phyloP scores from a whole-genome alignment of 2,797 vertebrate genomes.

The Botia almorhae region DNA sequence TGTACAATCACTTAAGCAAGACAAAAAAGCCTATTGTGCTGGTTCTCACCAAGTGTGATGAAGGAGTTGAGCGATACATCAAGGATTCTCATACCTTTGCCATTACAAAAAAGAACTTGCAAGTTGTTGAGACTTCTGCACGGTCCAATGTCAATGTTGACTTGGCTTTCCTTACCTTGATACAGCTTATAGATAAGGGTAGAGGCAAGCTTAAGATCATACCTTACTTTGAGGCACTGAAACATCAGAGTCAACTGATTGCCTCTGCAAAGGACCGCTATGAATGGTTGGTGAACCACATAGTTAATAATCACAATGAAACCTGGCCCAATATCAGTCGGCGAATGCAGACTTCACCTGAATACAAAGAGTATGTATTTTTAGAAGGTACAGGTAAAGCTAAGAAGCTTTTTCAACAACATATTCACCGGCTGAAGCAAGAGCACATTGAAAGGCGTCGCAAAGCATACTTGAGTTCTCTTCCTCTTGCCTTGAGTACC shows the following conservation, averaged over 20 bases:
- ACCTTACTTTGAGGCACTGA: constrained; percentile 87
- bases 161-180: constrained; percentile 83
- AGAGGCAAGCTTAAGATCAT: constrained; percentile 86
- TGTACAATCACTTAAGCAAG: constrained; percentile 86
- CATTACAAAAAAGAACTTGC: constrained; percentile 87
- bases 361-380: constrained; percentile 86
- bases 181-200: constrained; percentile 84
- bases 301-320: constrained; percentile 86
- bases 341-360: constrained; percentile 79
- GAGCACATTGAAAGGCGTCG: constrained; percentile 85
- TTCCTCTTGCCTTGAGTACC: constrained; percentile 81
- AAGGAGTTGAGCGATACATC: constrained; percentile 89
- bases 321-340: constrained; percentile 75
- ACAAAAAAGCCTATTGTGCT: constrained; percentile 87
- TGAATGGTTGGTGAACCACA: constrained; percentile 84
- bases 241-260: constrained; percentile 88
- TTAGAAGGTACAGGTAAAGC: constrained; percentile 85
- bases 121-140: constrained; percentile 88
- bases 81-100: constrained; percentile 86
- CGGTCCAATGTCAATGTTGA: constrained; percentile 87
- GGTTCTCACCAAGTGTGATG: constrained; percentile 87
- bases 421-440: constrained; percentile 83
- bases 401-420: constrained; percentile 85
- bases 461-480: constrained; percentile 76
- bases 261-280: constrained; percentile 86